Evolutionary conservation across 2,113 vertebrate species (phyloP), one percentile per base, ranked within the genome.

Genomic region (Aptenodytes forsteri): DNA sequence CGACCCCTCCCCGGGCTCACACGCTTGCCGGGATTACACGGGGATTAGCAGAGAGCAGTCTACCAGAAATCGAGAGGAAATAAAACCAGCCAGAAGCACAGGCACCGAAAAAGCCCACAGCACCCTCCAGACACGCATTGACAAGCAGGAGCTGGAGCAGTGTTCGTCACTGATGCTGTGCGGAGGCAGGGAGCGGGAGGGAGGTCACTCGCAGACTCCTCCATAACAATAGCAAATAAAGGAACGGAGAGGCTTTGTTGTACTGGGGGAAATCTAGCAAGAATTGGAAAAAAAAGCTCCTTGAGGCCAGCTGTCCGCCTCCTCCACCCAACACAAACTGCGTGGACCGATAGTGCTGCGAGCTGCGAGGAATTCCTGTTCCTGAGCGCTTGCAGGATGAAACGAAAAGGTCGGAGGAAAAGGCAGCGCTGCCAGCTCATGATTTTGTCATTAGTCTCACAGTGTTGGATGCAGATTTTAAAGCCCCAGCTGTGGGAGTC

Each of bases 401-500:
- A 75, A 21, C 4, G n/a, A 29, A 58, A 85, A 77, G 90, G 46
- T 83, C 13, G 40, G 66, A 82, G 96, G 58, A 46, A 86, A 86
- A 96, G 83, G 92, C 97, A 94, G 90, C 1, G 27, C 83, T 95
- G 92, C 90, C 94, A 97, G 84, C 91, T 91, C 95, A 83, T 87
- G 89, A 96, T 96, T 91, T 93, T 91, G 93, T 96, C 94, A 89
- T 92, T 85, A 93, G 58, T 69, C 94, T 95, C 94, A 26, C 94
- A 66, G 86, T 44, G 77, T 1, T 84, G 94, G 95, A 62, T 0
- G 75, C 82, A 38, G 89, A 80, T 85, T 95, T 92, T 76, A 67
- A 87, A 95, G 89, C 89, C 96, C 55, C 96, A 96, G 97, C 96
- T 97, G 95, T 59, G 89, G 94, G 96, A 97, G 90, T 58, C 26